Conservation (phyloP, 2,888 invertebrate genomes). For the Spialia ferax region DNA sequence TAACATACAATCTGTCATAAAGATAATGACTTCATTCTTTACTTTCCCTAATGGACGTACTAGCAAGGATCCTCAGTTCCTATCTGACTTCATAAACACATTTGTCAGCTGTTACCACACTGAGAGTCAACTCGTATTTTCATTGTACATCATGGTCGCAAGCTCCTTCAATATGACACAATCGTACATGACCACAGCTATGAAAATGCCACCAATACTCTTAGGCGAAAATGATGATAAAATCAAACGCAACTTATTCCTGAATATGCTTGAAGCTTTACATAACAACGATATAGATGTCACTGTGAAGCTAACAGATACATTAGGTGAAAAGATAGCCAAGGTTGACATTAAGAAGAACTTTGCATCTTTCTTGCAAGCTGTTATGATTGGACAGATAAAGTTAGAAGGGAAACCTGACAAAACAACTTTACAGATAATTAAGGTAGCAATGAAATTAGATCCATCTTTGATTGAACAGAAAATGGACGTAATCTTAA, state of each 20-base stretch:
- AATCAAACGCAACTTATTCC: conserved; percentile 67
- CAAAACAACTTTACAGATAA: conserved; percentile 67
- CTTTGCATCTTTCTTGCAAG: conserved; percentile 71
- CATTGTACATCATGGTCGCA: conserved; percentile 72
- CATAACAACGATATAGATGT: conserved; percentile 74
- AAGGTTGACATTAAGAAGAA: conserved; percentile 76
- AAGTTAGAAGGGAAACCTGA: conserved; percentile 73
- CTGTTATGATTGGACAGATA: conserved; percentile 68
- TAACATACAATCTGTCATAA: conserved; percentile 75
- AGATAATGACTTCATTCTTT: conserved; percentile 74
- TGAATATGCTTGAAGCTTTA: conserved; percentile 69
- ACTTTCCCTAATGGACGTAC: conserved; percentile 67
- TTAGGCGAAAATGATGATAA: conserved; percentile 67
- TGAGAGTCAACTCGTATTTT: conserved; percentile 74
- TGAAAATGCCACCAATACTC: conserved; percentile 60
- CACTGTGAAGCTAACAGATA: conserved; percentile 69
- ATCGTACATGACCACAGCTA: conserved; percentile 68
- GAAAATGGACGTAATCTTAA: conserved; percentile 67
- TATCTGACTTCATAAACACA: conserved; percentile 70
- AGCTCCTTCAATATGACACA: conserved; percentile 70
- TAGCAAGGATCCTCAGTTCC: conserved; percentile 59
- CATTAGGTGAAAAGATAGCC: conserved; percentile 68
- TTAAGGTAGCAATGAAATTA: conserved; percentile 70
- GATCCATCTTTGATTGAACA: conserved; percentile 77
- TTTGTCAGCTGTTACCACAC: conserved; percentile 70